A percentile compares a stretch with the other conserved stretches of the same genome.
Evolutionary conservation across 1,140 invertebrate genomes (phyloP).

Genomic region (Megathymus violae): DNA sequence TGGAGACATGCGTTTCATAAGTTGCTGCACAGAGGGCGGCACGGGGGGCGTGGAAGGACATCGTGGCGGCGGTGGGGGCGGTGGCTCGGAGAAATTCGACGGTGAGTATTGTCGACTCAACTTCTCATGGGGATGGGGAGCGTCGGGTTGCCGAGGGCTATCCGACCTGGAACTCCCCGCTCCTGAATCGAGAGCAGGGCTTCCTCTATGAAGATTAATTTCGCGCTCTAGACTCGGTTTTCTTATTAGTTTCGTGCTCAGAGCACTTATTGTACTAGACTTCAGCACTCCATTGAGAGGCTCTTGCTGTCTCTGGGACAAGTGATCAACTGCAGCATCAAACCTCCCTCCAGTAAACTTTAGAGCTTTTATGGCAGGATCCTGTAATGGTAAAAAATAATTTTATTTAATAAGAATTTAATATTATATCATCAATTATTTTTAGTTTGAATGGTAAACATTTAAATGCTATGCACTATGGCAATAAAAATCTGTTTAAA

Average conservation of each 20-base stretch:
- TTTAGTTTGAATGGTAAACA: too few relatives aligned
- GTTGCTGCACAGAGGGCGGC: constrained; percentile 91
- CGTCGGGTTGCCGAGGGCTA: constrained; percentile 89
- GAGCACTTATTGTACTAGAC: constrained; percentile 81
- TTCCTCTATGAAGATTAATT: constrained; percentile 89
- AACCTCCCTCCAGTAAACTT: constrained; percentile 88
- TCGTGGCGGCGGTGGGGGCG: constrained; percentile 88
- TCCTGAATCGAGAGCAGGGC: constrained; percentile 93
- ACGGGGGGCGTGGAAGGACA: constrained; percentile 89
- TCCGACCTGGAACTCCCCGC: constrained; percentile 95
- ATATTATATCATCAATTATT: too few relatives aligned
- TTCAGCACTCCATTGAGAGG: constrained; percentile 85
- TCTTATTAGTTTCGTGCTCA: constrained; percentile 90
- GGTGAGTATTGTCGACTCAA: constrained; percentile 87
- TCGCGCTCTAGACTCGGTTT: constrained; percentile 94
- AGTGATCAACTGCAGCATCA: constrained; percentile 88
- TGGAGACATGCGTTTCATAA: constrained; percentile 93
- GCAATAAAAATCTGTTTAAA: too few relatives aligned
- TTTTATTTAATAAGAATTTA: too few relatives aligned
- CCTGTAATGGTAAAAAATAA: too few relatives aligned
- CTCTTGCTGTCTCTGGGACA: constrained; percentile 86
- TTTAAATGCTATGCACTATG: too few relatives aligned
- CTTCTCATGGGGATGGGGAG: constrained; percentile 79
- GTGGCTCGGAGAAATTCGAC: constrained; percentile 87
- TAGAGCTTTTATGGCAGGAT: constrained; percentile 87